Percentiles rank a stretch among this genome's conserved stretches.
Conservation (phyloP, 2,113 vertebrate species). For the Empidonax alnorum region DNA sequence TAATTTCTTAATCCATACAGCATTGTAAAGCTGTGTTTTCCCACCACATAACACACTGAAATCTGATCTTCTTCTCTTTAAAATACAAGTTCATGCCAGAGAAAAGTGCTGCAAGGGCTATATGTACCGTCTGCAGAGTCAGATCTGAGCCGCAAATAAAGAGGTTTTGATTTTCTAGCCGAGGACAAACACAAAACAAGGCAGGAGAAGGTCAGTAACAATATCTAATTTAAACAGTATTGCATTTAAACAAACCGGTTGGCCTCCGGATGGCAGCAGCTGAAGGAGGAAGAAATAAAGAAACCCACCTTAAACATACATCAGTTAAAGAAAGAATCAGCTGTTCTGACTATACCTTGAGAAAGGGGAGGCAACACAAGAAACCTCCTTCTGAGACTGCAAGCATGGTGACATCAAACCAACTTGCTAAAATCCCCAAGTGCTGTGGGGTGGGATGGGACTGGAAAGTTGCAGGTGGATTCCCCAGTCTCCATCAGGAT, state of each 20-base stretch:
- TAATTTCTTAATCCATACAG: conserved; percentile 24
- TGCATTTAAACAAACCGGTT: neutral
- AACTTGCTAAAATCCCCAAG: neutral
- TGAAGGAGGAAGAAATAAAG: conserved; percentile 10
- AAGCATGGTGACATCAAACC: neutral
- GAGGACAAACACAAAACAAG: neutral
- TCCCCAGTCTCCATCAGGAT: neutral
- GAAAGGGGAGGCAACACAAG: neutral
- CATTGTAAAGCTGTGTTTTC: conserved; percentile 7
- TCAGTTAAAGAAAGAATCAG: neutral
- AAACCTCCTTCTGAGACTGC: neutral
- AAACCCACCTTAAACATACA: neutral
- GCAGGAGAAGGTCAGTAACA: neutral
- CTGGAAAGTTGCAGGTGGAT: neutral
- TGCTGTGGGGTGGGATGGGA: neutral
- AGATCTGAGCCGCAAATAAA: neutral
- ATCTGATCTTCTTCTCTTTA: conserved; percentile 12
- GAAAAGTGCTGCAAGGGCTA: neutral
- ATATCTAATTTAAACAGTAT: neutral
- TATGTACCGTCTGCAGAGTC: neutral
- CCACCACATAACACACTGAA: conserved; percentile 17
- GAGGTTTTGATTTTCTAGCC: conserved; percentile 10
- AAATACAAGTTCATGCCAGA: conserved; percentile 1
- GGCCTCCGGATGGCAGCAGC: conserved; percentile 58
- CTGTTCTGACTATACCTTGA: neutral